Conservation (phyloP, 2,113 vertebrate species). For the Antechinus stuartii region DNA sequence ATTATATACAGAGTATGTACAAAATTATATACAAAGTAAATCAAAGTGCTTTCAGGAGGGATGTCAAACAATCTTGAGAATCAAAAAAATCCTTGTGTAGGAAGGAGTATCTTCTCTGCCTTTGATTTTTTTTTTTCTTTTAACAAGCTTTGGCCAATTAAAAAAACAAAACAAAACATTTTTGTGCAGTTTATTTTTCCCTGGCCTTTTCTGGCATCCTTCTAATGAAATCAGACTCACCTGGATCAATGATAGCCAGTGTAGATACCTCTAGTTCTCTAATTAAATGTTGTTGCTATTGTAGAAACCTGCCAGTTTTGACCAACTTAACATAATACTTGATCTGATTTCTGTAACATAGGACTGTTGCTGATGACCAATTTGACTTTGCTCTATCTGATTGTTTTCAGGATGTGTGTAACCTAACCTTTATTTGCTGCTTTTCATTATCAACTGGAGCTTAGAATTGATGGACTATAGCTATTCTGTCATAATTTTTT, state of each 20-base stretch:
- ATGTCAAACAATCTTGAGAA: background rate
- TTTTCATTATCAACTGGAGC: constrained; percentile 99
- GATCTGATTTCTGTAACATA: constrained; percentile 95
- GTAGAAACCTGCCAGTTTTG: constrained; percentile 95
- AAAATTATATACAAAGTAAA: background rate
- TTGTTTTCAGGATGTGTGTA: constrained; percentile 97
- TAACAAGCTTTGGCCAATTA: constrained; percentile 85
- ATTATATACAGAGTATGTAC: no score
- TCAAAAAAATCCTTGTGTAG: background rate
- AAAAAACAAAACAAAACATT: constrained; percentile 81
- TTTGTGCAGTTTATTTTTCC: constrained; percentile 90
- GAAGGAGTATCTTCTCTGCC: background rate
- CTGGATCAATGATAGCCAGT: constrained; percentile 97
- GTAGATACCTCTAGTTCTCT: constrained; percentile 96
- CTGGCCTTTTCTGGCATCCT: constrained; percentile 98
- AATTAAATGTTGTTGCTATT: constrained; percentile 98
- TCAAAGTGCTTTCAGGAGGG: background rate
- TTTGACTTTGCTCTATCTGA: constrained; percentile 98
- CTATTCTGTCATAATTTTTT: background rate
- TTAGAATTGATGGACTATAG: constrained; percentile 99
- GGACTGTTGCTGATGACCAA: constrained; percentile 99
- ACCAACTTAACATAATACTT: constrained; percentile 97
- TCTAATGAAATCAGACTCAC: constrained; percentile 99
- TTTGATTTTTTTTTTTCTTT: constrained; percentile 69
- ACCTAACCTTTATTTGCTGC: constrained; percentile 97